phyloP scores from a whole-genome alignment of 2,797 vertebrate species.

The Platalea minor region DNA sequence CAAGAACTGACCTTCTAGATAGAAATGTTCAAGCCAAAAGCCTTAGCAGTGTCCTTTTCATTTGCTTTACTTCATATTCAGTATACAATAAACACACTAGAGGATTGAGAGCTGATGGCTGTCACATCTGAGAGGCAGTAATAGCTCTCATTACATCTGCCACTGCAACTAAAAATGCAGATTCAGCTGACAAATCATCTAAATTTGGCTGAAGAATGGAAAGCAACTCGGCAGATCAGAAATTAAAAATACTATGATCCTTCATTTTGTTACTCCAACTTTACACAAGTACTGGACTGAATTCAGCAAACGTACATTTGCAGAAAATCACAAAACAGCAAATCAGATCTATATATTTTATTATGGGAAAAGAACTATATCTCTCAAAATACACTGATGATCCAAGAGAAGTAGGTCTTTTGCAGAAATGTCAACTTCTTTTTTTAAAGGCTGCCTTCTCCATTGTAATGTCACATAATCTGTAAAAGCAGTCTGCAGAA shows the following conservation, averaged over 20 bases:
- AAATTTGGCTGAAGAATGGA: constrained; percentile 51
- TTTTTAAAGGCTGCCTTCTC: not conserved
- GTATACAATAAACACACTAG: not conserved
- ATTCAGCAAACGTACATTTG: not conserved
- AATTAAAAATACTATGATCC: constrained; percentile 15
- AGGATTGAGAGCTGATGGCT: not conserved
- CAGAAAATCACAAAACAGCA: not conserved
- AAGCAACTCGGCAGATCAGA: constrained; percentile 38
- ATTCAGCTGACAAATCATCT: constrained; percentile 37
- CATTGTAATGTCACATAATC: not conserved
- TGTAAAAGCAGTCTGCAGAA: not conserved
- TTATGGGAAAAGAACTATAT: not conserved
- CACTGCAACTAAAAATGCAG: constrained; percentile 39
- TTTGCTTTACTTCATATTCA: constrained; percentile 25
- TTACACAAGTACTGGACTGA: not conserved
- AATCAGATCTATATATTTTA: not conserved
- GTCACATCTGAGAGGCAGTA: constrained; percentile 17
- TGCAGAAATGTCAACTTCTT: not conserved
- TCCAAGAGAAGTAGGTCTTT: not conserved
- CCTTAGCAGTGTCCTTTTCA: not conserved
- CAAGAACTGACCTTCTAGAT: not conserved
- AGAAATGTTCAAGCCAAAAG: not conserved
- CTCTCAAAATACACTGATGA: not conserved
- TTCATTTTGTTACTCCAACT: not conserved
- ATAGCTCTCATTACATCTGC: constrained; percentile 49